Conservation (phyloP, 2,113 vertebrate genomes). For the Kobus ellipsiprymnus region DNA sequence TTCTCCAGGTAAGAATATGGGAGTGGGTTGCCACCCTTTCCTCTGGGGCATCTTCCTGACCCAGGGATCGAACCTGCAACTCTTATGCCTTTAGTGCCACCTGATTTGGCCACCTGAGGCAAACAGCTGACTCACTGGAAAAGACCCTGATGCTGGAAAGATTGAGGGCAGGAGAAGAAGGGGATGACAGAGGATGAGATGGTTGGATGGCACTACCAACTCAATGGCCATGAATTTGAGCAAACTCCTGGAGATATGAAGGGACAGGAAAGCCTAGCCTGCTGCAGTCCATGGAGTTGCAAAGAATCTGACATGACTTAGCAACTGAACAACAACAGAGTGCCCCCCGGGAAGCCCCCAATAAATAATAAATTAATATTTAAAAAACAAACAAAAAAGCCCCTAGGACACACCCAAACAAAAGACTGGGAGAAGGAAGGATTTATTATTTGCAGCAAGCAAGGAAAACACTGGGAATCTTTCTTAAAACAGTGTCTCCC, state of each 20-base stretch:
- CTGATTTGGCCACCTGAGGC: not conserved
- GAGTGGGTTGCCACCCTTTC: not conserved
- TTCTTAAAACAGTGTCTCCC: not conserved
- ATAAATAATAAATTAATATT: not conserved
- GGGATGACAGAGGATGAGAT: not conserved
- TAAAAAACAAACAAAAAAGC: not conserved
- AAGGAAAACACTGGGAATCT: not conserved
- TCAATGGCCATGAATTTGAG: not conserved
- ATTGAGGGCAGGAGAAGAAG: not conserved
- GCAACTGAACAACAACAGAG: not conserved
- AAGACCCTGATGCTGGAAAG: not conserved
- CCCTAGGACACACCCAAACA: not conserved
- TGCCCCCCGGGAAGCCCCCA: not conserved
- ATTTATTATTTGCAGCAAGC: not conserved
- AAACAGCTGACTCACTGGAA: not conserved
- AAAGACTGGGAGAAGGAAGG: not conserved
- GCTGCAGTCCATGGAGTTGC: not conserved
- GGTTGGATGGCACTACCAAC: not conserved
- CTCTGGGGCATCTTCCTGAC: not conserved
- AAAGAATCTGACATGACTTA: not conserved
- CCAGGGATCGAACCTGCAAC: not conserved
- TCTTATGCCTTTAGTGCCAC: not conserved
- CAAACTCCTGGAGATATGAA: not conserved
- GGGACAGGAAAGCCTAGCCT: not conserved
- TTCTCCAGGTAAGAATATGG: not conserved